Percentiles rank a stretch among this genome's conserved stretches.
Evolutionary conservation across 2,797 vertebrate genomes (phyloP).

Genomic region (Lates japonicus): DNA sequence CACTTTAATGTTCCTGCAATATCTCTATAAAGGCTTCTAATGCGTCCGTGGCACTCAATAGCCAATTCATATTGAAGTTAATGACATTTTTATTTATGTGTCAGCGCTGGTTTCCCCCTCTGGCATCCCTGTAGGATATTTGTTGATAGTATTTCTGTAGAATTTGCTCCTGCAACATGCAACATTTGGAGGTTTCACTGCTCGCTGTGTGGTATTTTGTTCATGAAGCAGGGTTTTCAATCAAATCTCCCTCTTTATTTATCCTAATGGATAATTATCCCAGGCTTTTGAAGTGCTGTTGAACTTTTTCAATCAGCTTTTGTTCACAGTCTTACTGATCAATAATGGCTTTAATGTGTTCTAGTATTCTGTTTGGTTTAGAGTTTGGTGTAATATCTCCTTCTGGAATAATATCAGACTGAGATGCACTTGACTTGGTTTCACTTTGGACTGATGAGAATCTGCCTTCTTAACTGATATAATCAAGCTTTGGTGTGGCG

Average conservation of each 20-base stretch:
- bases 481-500: conserved; percentile 9
- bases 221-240: neutral
- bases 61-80: conserved; percentile 22
- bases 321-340: conserved; percentile 23
- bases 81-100: conserved; percentile 16
- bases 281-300: conserved; percentile 7
- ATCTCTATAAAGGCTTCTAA: neutral
- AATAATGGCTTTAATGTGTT: neutral
- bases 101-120: neutral
- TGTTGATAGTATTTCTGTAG: conserved; percentile 14
- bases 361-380: conserved; percentile 15
- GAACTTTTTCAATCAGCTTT: conserved; percentile 41
- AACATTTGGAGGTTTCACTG: neutral
- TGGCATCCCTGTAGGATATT: conserved; percentile 25
- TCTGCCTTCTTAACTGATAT: conserved; percentile 8
- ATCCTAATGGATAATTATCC: neutral
- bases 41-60: neutral
- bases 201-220: conserved; percentile 9
- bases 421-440: neutral
- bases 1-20: conserved; percentile 55
- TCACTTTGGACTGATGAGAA: conserved; percentile 10
- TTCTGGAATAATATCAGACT: neutral
- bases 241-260: neutral
- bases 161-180: conserved; percentile 9
- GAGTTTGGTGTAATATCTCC: conserved; percentile 2